phyloP scores from a whole-genome alignment of 1,140 invertebrate species.

The Pseudomyrmex sp. region DNA sequence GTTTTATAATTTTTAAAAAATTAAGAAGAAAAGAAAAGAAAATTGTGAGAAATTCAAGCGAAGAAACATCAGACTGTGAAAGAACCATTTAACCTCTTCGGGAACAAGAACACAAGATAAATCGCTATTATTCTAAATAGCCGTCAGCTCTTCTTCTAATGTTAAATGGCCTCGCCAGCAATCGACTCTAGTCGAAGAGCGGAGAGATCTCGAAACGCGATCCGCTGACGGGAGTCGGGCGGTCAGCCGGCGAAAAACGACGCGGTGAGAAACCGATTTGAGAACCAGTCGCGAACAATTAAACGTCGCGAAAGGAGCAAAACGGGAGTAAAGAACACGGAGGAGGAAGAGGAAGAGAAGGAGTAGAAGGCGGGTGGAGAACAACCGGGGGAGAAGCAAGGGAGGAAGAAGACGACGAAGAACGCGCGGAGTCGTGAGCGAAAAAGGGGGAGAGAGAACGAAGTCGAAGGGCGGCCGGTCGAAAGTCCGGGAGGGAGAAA shows the following conservation, averaged over 20 bases:
- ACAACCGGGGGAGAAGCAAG: conserved; percentile 23
- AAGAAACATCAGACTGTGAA: no score
- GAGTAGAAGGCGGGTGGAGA: conserved; percentile 12
- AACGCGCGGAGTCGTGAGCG: conserved; percentile 50
- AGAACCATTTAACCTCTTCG: no score
- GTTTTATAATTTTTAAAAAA: no score
- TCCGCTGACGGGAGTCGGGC: conserved; percentile 20
- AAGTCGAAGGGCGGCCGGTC: conserved; percentile 66
- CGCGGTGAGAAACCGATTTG: conserved; percentile 74
- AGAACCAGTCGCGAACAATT: conserved; percentile 79
- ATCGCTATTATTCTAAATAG: not conserved
- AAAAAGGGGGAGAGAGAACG: conserved; percentile 56
- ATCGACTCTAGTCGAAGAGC: not conserved
- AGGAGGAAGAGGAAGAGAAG: conserved; percentile 43
- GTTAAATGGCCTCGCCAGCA: not conserved
- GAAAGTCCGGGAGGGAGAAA: conserved; percentile 72
- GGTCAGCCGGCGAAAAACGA: conserved; percentile 61
- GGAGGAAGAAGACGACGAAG: conserved; percentile 50
- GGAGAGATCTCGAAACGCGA: conserved; percentile 21
- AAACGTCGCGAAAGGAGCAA: conserved; percentile 75
- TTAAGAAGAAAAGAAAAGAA: no score
- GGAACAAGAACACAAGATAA: not conserved
- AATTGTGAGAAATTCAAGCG: no score
- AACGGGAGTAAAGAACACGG: conserved; percentile 62
- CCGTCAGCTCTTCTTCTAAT: not conserved